Percentiles rank a stretch among this genome's conserved stretches.
These are phyloP conservation scores for Neoascia interrupta DNA, from an alignment of 2,888 invertebrate species.

Conservation along the genomic window DNA sequence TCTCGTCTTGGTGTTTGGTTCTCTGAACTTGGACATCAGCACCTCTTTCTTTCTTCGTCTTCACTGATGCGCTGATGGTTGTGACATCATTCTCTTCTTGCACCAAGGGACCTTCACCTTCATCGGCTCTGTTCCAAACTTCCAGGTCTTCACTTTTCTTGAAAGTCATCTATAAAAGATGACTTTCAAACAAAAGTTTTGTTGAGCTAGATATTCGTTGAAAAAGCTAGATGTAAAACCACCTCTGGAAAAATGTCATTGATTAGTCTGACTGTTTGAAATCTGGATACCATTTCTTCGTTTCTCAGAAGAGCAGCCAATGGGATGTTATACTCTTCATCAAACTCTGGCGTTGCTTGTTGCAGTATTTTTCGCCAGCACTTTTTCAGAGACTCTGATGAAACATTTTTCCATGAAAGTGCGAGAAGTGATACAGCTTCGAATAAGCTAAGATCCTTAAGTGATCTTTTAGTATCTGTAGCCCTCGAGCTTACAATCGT, in stretches of 20 bases:
- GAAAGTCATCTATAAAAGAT: neutral
- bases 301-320: constrained; percentile 12
- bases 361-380: neutral
- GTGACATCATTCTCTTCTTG: neutral
- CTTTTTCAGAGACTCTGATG: too few species aligned
- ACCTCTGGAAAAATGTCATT: neutral
- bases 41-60: neutral
- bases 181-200: neutral
- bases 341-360: constrained; percentile 16
- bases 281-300: neutral
- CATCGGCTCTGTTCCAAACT: neutral
- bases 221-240: neutral
- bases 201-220: neutral
- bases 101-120: neutral
- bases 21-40: neutral
- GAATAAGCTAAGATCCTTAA: constrained; percentile 12
- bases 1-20: too few species aligned
- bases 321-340: constrained; percentile 8
- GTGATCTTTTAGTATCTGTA: constrained; percentile 4
- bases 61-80: neutral
- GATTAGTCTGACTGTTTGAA: neutral
- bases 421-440: constrained; percentile 22
- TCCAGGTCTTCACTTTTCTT: neutral
- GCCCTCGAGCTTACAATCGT: neutral
- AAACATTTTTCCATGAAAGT: constrained; percentile 8